These are phyloP conservation scores for Malurus alboscapulatus DNA, from an alignment of 2,113 vertebrate species.

Conservation along the genomic window DNA sequence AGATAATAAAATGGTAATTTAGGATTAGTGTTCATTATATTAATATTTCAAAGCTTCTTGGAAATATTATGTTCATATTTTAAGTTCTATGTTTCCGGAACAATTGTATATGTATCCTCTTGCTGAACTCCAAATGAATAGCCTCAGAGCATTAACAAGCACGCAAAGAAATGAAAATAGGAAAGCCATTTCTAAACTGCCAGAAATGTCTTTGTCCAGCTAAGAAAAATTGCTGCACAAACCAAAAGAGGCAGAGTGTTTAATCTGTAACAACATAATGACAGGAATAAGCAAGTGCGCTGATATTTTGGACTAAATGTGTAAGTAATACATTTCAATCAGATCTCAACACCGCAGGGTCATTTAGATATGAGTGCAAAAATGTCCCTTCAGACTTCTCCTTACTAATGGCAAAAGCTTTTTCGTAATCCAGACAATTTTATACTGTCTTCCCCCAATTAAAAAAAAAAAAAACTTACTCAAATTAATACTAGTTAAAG, in stretches of 20 bases:
- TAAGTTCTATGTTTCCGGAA: neutral
- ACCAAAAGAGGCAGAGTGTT: slow-evolving; percentile 29
- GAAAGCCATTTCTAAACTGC: slow-evolving; percentile 67
- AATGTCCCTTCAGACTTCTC: neutral
- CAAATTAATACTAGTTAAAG: neutral
- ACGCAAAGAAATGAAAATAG: neutral
- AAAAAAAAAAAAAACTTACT: slow-evolving; percentile 24
- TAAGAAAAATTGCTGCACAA: slow-evolving; percentile 68
- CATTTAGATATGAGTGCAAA: neutral
- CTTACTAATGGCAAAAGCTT: slow-evolving; percentile 8
- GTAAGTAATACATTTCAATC: slow-evolving; percentile 23
- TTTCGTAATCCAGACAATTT: slow-evolving; percentile 47
- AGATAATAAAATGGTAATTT: slow-evolving; percentile 33
- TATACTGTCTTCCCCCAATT: neutral
- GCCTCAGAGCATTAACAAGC: neutral
- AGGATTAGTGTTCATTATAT: neutral
- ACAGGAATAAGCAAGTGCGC: slow-evolving; percentile 37
- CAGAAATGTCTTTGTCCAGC: slow-evolving; percentile 51
- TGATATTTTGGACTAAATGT: neutral
- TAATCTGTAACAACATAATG: slow-evolving; percentile 13
- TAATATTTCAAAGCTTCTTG: slow-evolving; percentile 29
- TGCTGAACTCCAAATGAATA: neutral
- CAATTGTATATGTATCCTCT: neutral
- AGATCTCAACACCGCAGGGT: neutral
- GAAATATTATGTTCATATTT: slow-evolving; percentile 32